A percentile compares a stretch with the other conserved stretches of the same genome.
phyloP scores from a whole-genome alignment of 2,888 invertebrate genomes.

The Hermaeophaga mercurialis region DNA sequence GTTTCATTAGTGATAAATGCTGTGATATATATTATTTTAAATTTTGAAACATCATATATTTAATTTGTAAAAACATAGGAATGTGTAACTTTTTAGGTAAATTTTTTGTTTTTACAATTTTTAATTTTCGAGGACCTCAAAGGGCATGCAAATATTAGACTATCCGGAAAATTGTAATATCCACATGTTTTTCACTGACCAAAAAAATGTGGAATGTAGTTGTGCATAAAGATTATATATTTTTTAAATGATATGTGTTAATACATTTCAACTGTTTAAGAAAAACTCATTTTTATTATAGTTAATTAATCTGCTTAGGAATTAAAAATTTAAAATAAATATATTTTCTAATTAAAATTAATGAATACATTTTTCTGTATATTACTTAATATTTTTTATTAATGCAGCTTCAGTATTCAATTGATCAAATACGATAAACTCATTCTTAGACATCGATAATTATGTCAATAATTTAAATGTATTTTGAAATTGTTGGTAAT shows the following conservation, averaged over 20 bases:
- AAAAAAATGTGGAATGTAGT: conserved; percentile 9
- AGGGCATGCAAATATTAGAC: conserved; percentile 12
- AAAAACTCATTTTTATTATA: too few species aligned
- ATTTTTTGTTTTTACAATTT: conserved; percentile 7
- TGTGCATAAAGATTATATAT: neutral
- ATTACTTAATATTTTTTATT: too few species aligned
- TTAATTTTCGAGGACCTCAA: conserved; percentile 22
- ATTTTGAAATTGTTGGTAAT: too few species aligned
- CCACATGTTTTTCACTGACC: conserved; percentile 23
- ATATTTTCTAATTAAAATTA: too few species aligned
- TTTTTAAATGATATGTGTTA: neutral
- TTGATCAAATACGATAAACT: too few species aligned
- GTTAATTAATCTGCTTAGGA: too few species aligned
- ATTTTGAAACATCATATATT: conserved; percentile 13
- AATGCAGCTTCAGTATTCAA: too few species aligned
- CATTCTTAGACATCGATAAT: too few species aligned
- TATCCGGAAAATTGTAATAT: conserved; percentile 20
- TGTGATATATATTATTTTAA: conserved; percentile 25
- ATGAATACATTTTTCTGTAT: too few species aligned
- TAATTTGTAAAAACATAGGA: conserved; percentile 8
- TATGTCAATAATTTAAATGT: too few species aligned
- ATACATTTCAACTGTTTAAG: too few species aligned
- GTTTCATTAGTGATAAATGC: conserved; percentile 25
- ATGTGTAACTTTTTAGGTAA: conserved; percentile 3
- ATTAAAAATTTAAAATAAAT: too few species aligned